Base-by-base conservation (phyloP, 2,113 vertebrate genomes). In the Numida meleagris region DNA sequence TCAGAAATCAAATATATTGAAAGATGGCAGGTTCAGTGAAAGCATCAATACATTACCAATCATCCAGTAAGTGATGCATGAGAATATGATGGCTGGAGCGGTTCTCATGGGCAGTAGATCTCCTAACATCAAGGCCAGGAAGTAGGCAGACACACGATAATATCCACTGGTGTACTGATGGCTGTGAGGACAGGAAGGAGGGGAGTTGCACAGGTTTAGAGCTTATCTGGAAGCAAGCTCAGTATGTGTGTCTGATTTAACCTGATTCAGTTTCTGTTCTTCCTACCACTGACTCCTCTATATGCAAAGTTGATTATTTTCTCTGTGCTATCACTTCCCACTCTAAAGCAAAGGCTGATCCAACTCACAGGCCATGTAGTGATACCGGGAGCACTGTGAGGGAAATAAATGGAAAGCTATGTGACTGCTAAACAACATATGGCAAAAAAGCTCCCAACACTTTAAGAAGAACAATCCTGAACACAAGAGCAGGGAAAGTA, bases 111-210 rank as follows among this genome's bases (percentile, higher is more conserved):
- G 97, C 68, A 97, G 77, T 66, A 97, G 93, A 94, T 97, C 97
- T 94, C 96, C 97, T 90, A 96, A 55, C 90, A 97, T 88, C 90
- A 97, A 93, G 76, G 97, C 96, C 72, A 97, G 61, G 94, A 97
- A 97, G 93, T 97, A 97, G 55, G 96, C 96, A 77, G 94, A 97
- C 59, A 97, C 92, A 72, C 94, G 90, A 70, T 97, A 97, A 91
- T 97, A 97, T 66, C 97, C 97, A 65, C 97, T 97, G 89, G 96
- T 97, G 80, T 97, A 97, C 89, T 97, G 97, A 89, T 97, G 97
- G 67, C 97, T 97, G 96, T 0, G 50, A 91, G 84, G 85, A 96
- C 90, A 96, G 63, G 93, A 93, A 91, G 84, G 89, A 87, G 82
- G 70, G 74, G 86, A 84, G 82, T 82, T 91, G 80, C 16, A 90